Evolutionary conservation across 2,888 invertebrate species (phyloP), one percentile per base, ranked within the genome.

Genomic region (Sthenelais limicola): DNA sequence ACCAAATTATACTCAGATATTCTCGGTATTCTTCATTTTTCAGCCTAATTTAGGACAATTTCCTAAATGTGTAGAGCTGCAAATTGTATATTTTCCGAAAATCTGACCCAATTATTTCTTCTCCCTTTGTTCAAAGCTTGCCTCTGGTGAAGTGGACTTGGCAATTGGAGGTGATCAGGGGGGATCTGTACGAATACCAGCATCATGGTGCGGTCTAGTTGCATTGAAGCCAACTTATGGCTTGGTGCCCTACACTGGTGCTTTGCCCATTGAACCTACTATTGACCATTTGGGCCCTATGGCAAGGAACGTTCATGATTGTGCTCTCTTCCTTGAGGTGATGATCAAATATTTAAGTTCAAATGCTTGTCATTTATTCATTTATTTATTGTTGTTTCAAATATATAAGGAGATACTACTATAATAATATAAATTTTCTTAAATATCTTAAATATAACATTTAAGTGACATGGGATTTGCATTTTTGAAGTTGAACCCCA

Each of bases 221-320:
- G 86, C 85, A 1, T 71, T 83, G n/a, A 86, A 86, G 74, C 85
- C 86, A 12, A 85, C 86, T 3, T 81, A 68, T 52, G 86, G 86
- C 1, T 79, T 86, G 33, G 85, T 86, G 12, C 84, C 86, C 0
- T 85, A 84, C 74, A 85, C 85, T 1, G 86, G 86, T 0, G 77
- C 79, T 0, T 54, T 77, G n/a, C 62, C 80, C 9, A 79, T 85
- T 28, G 82, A 84, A 43, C 76, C 74, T 9, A 79, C 81, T 0
- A 21, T 84, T 1, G 86, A 86, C 72, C 84, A 84, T 71, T 69
- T 80, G 0, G 86, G 86, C 51, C 85, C 86, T 24, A 85, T 86
- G 82, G 81, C 86, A 5, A 76, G 77, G 4, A 86, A 79, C 26
- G 86, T 86, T 4, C 56, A 73, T 1, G 86, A 86, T 70, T 82